phyloP scores from a whole-genome alignment of 2,797 vertebrate species.

The Acanthopagrus latus region DNA sequence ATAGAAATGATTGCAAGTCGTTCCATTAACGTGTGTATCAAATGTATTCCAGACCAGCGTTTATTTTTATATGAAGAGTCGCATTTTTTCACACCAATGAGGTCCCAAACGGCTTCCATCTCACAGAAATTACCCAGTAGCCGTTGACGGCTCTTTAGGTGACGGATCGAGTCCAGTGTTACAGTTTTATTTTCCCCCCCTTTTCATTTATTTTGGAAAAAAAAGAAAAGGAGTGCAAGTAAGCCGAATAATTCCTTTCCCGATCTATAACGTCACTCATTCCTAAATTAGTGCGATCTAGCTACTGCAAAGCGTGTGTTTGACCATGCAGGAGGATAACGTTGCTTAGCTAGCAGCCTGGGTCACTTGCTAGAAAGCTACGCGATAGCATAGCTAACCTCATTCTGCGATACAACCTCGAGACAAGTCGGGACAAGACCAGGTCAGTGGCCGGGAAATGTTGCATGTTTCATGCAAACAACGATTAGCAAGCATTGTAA shows the following conservation, averaged over 20 bases:
- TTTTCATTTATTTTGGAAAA: slow-evolving; percentile 84
- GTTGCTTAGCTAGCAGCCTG: slow-evolving; percentile 53
- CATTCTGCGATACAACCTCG: slow-evolving; percentile 87
- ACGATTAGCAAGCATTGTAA: background rate
- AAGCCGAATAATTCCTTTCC: slow-evolving; percentile 67
- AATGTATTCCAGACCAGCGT: background rate
- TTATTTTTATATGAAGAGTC: slow-evolving; percentile 8
- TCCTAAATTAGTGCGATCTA: slow-evolving; percentile 1
- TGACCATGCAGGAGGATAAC: slow-evolving; percentile 62
- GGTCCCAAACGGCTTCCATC: slow-evolving; percentile 76
- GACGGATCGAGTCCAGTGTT: slow-evolving; percentile 80
- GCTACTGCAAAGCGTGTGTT: slow-evolving; percentile 41
- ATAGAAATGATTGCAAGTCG: accelerated
- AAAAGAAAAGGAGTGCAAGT: slow-evolving; percentile 84
- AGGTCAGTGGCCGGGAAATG: slow-evolving; percentile 82
- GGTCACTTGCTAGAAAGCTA: slow-evolving; percentile 76
- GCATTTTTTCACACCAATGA: slow-evolving; percentile 12
- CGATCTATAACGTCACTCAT: background rate
- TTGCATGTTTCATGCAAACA: slow-evolving; percentile 8
- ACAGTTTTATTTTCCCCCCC: slow-evolving; percentile 79
- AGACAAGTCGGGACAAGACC: slow-evolving; percentile 89
- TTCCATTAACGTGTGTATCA: background rate
- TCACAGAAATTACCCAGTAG: slow-evolving; percentile 78
- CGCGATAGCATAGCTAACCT: slow-evolving; percentile 76
- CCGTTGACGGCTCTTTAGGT: slow-evolving; percentile 89